These are phyloP conservation scores for Rhogogaster chlorosoma DNA, from an alignment of 2,888 invertebrate species.

Conservation along the genomic window DNA sequence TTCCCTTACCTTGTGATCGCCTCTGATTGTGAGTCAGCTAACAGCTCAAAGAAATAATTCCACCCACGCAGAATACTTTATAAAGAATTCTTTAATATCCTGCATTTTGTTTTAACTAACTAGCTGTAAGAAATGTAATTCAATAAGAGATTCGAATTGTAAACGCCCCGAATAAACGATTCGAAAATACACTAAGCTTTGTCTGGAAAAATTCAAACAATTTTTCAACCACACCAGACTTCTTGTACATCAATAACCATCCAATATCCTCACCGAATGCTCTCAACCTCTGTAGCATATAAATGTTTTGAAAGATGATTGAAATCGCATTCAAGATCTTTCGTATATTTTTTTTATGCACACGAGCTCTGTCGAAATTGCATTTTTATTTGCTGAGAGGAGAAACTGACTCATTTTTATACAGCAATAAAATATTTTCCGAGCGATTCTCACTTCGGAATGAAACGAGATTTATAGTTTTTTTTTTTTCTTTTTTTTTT, in stretches of 20 bases:
- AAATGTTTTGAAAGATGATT: background rate
- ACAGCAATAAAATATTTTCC: background rate
- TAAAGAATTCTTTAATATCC: background rate
- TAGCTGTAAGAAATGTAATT: background rate
- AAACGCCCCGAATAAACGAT: background rate
- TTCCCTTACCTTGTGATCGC: background rate
- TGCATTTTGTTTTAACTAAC: slow-evolving; percentile 12
- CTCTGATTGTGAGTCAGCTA: background rate
- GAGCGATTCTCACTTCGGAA: background rate
- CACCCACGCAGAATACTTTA: background rate
- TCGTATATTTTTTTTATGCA: background rate
- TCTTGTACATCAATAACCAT: background rate
- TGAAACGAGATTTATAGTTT: background rate
- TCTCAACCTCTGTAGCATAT: background rate
- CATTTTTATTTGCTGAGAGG: background rate
- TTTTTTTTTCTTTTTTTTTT: background rate
- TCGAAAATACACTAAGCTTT: background rate
- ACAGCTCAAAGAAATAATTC: background rate
- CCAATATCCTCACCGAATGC: background rate
- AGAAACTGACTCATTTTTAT: background rate
- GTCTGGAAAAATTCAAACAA: background rate
- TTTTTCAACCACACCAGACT: background rate
- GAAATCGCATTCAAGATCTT: background rate
- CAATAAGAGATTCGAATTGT: background rate
- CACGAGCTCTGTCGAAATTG: background rate